Percentiles rank a stretch among this genome's conserved stretches.
Evolutionary conservation across 1,140 invertebrate species (phyloP).

Genomic region (Hyles vespertilio): DNA sequence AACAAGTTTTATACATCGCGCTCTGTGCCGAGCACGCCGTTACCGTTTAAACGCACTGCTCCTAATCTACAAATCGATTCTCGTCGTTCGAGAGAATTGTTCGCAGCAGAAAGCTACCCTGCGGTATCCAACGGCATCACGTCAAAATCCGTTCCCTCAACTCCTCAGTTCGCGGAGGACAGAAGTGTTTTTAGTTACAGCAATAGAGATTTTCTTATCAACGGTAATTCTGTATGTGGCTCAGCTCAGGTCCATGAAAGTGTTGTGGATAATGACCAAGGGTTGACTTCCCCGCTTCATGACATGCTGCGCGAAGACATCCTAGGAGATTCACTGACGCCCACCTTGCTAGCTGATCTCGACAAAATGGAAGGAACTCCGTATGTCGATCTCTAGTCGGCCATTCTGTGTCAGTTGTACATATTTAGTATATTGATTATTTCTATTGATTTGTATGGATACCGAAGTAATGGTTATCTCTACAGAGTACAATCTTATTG

Average conservation of each 20-base stretch:
- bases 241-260: slow-evolving; percentile 38
- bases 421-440: slow-evolving; percentile 29
- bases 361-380: slow-evolving; percentile 62
- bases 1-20: slow-evolving; percentile 73
- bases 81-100: slow-evolving; percentile 51
- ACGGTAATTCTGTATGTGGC: slow-evolving; percentile 75
- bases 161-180: slow-evolving; percentile 73
- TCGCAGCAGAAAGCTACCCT: slow-evolving; percentile 42
- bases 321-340: slow-evolving; percentile 46
- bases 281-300: slow-evolving; percentile 49
- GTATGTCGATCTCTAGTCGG: slow-evolving; percentile 66
- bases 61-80: slow-evolving; percentile 61
- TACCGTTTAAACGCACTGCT: slow-evolving; percentile 70
- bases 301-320: slow-evolving; percentile 63
- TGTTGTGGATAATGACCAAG: slow-evolving; percentile 49
- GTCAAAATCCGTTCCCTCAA: slow-evolving; percentile 81
- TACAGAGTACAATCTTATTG: slow-evolving; percentile 57
- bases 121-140: slow-evolving; percentile 57
- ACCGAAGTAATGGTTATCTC: slow-evolving; percentile 48
- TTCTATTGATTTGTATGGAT: slow-evolving; percentile 50
- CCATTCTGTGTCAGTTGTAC: slow-evolving; percentile 27
- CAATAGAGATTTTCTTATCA: slow-evolving; percentile 77
- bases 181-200: slow-evolving; percentile 78
- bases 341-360: slow-evolving; percentile 58
- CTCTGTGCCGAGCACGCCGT: slow-evolving; percentile 80